Conservation (phyloP, 2,797 vertebrate species). For the Sebastes kiyomatsui region DNA sequence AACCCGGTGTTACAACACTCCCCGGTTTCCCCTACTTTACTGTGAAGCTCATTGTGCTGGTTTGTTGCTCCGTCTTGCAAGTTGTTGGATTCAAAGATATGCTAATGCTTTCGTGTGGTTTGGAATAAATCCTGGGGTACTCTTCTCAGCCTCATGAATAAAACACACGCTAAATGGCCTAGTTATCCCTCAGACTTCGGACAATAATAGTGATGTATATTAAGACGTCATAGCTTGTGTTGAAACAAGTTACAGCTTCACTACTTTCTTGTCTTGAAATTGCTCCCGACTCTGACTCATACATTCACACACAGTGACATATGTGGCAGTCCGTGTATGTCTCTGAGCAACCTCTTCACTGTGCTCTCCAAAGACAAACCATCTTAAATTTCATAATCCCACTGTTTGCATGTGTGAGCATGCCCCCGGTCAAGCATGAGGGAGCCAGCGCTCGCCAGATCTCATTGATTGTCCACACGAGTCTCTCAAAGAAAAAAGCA, state of each 20-base stretch:
- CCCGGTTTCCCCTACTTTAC: neutral
- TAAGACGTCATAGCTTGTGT: neutral
- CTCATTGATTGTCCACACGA: slow-evolving; percentile 43
- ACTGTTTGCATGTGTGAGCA: slow-evolving; percentile 69
- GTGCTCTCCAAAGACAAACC: slow-evolving; percentile 41
- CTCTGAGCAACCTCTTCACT: slow-evolving; percentile 38
- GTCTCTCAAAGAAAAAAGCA: slow-evolving; percentile 61
- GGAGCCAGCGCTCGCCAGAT: neutral
- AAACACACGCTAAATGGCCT: slow-evolving; percentile 24
- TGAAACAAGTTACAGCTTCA: neutral
- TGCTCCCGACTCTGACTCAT: neutral
- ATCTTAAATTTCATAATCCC: slow-evolving; percentile 65
- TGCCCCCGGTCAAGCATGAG: slow-evolving; percentile 17
- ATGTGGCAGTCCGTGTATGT: neutral
- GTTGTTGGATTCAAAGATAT: slow-evolving; percentile 38
- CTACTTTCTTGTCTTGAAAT: neutral
- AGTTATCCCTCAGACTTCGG: slow-evolving; percentile 6
- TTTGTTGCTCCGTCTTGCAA: slow-evolving; percentile 31
- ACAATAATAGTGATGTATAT: slow-evolving; percentile 22
- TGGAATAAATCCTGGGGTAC: neutral
- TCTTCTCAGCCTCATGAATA: slow-evolving; percentile 40
- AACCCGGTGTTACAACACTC: too few species aligned
- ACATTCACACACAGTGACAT: neutral
- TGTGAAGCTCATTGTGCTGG: slow-evolving; percentile 17
- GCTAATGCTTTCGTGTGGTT: slow-evolving; percentile 20